Conservation (phyloP, 2,888 invertebrate genomes). For the Erpobdella octoculata region DNA sequence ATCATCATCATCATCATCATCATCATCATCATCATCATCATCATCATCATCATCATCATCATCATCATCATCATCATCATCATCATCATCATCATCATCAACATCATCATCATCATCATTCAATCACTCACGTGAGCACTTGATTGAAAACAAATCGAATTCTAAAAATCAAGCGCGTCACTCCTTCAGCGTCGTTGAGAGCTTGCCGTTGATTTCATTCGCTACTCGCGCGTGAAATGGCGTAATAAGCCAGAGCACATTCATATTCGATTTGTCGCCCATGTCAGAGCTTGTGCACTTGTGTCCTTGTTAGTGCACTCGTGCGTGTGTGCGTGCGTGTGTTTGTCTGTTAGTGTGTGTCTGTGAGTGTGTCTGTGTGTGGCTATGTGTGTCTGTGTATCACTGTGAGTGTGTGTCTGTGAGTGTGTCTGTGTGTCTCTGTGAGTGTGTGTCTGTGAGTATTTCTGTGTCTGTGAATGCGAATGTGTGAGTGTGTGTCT, state of each 20-base stretch:
- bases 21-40: background rate
- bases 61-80: constrained; percentile 1
- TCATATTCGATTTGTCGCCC: constrained; percentile 9
- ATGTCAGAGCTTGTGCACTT: background rate
- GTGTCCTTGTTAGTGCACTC: background rate
- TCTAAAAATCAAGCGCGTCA: constrained; percentile 12
- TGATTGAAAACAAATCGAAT: constrained; percentile 10
- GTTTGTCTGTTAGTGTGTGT: background rate
- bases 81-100: background rate
- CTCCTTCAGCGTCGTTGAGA: background rate
- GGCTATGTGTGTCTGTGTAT: too few species aligned
- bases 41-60: background rate
- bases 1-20: background rate
- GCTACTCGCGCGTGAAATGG: constrained; percentile 10
- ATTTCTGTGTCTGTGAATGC: too few species aligned
- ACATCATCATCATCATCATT: background rate
- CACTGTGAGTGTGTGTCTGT: too few species aligned
- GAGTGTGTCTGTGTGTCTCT: too few species aligned
- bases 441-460: too few species aligned
- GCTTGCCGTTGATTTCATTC: constrained; percentile 8
- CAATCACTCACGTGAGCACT: background rate
- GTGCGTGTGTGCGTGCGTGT: background rate
- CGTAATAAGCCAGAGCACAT: constrained; percentile 3
- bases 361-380: background rate
- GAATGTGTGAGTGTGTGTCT: too few species aligned